These are phyloP conservation scores for Sinocyclocheilus rhinocerous DNA, from an alignment of 2,113 vertebrate species.

Conservation along the genomic window DNA sequence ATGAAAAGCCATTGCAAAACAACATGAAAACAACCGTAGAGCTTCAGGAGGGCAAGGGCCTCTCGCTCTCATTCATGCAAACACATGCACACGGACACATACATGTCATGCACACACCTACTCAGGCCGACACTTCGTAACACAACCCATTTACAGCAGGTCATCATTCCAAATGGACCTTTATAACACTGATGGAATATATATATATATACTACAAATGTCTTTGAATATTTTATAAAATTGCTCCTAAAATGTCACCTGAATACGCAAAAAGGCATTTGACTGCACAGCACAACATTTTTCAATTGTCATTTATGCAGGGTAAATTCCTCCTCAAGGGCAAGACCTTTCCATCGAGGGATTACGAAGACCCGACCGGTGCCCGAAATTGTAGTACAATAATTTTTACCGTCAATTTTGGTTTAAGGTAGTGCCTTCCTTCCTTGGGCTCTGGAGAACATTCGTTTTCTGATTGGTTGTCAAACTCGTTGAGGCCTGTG, in stretches of 20 bases:
- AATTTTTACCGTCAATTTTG: conserved; percentile 59
- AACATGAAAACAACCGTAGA: conserved; percentile 63
- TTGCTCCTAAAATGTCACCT: conserved; percentile 77
- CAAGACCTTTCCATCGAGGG: conserved; percentile 19
- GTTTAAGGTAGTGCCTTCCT: conserved; percentile 53
- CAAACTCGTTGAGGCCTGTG: conserved; percentile 18
- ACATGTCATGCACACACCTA: conserved; percentile 72
- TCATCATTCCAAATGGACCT: conserved; percentile 75
- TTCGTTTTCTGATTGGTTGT: conserved; percentile 41
- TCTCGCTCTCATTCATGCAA: conserved; percentile 69
- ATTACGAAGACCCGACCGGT: not conserved
- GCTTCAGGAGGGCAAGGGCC: conserved; percentile 37
- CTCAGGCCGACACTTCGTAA: conserved; percentile 35
- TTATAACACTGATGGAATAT: conserved; percentile 75
- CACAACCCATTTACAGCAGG: conserved; percentile 54
- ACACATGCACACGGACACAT: conserved; percentile 76
- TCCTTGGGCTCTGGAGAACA: conserved; percentile 30
- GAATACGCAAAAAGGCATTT: conserved; percentile 67
- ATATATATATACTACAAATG: conserved; percentile 51
- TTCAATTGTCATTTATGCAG: conserved; percentile 70
- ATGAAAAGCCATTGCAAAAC: conserved; percentile 80
- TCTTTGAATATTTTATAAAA: conserved; percentile 78
- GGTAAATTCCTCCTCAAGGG: conserved; percentile 25
- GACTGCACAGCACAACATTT: conserved; percentile 64
- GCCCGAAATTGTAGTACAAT: conserved; percentile 51